Evolutionary conservation across 2,888 invertebrate species (phyloP).

Genomic region (Odontothrips loti): DNA sequence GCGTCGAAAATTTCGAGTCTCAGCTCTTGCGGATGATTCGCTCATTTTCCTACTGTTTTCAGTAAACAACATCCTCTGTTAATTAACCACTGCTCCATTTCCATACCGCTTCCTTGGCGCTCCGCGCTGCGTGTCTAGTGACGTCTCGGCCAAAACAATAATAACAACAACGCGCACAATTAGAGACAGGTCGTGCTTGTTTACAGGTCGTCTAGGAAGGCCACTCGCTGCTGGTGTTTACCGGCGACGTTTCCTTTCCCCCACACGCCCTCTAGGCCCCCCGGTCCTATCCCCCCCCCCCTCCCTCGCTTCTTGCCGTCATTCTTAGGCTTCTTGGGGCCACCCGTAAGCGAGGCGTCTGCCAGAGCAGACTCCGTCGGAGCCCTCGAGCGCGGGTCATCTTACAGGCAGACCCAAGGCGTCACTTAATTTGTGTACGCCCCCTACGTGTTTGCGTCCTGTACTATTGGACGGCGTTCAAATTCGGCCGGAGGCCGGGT

Average conservation of each 20-base stretch:
- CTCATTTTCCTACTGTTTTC: no score
- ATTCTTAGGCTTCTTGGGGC: background rate
- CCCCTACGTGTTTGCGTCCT: background rate
- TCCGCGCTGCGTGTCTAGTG: no score
- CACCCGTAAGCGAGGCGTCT: background rate
- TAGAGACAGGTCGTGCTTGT: conserved; percentile 3
- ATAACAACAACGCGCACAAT: background rate
- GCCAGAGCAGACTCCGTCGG: no score
- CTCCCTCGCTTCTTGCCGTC: background rate
- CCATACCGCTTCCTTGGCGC: no score
- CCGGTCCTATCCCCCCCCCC: background rate
- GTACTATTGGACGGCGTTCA: conserved; percentile 14
- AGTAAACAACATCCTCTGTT: no score
- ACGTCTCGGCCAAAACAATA: no score
- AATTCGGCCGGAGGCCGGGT: background rate
- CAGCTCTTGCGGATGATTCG: no score
- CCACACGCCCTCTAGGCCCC: no score
- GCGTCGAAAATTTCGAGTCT: no score
- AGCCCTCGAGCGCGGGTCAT: no score
- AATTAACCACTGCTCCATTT: no score
- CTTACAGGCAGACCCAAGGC: background rate
- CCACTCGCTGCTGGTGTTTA: background rate
- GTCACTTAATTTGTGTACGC: background rate
- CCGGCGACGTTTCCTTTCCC: background rate
- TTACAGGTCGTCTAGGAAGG: background rate